Conservation (phyloP, 2,888 invertebrate species). For the Doris montereyensis region DNA sequence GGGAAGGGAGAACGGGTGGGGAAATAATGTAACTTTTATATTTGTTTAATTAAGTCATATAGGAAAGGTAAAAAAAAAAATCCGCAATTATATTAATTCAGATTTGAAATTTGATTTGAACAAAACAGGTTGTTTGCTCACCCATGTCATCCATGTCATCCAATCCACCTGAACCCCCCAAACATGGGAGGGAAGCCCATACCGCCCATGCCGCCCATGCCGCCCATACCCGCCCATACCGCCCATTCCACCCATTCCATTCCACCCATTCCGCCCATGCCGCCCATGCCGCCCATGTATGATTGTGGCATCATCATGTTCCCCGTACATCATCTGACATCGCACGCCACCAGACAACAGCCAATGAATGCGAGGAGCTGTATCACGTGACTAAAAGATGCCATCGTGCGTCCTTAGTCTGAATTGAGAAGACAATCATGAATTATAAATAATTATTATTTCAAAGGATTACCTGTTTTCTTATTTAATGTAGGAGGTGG, state of each 20-base stretch:
- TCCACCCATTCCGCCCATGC: not conserved
- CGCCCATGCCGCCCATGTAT: not conserved
- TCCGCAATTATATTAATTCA: too few species aligned
- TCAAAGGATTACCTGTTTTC: too few species aligned
- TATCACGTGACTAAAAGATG: not conserved
- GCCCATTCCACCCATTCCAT: not conserved
- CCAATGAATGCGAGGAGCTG: conserved; percentile 19
- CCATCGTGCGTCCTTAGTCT: conserved; percentile 22
- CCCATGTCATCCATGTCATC: not conserved
- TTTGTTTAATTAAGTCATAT: too few species aligned
- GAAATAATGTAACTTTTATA: too few species aligned
- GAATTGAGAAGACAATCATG: not conserved
- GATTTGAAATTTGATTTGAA: too few species aligned
- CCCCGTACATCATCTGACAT: too few species aligned
- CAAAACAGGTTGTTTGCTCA: too few species aligned
- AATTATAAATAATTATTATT: not conserved
- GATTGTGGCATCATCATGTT: not conserved
- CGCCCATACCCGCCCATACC: not conserved
- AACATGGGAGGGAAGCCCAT: too few species aligned
- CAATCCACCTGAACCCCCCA: not conserved
- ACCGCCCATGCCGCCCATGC: not conserved
- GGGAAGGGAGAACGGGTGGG: too few species aligned
- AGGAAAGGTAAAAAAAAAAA: too few species aligned
- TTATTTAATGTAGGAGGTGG: too few species aligned
- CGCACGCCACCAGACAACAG: not conserved